phyloP scores from a whole-genome alignment of 2,888 invertebrate genomes.

The Nebria salina region DNA sequence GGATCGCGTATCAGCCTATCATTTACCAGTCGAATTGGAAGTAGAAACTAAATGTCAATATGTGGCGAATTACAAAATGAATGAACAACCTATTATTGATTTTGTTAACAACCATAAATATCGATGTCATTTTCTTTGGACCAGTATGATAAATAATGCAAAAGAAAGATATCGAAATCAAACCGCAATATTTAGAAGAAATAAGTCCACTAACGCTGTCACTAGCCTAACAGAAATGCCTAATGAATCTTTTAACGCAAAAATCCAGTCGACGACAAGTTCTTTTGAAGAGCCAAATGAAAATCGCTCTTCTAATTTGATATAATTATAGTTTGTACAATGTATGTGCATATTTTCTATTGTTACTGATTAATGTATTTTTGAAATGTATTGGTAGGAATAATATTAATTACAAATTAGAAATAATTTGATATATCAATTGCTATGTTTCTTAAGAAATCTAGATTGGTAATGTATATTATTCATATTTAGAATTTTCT shows the following conservation, averaged over 20 bases:
- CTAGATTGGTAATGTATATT: too few relatives aligned
- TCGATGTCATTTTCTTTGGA: slow-evolving; percentile 67
- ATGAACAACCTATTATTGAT: slow-evolving; percentile 58
- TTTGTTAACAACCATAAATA: slow-evolving; percentile 65
- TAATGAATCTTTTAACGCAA: background rate
- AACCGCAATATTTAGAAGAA: background rate
- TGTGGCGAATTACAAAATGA: slow-evolving; percentile 60
- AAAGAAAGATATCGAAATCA: slow-evolving; percentile 52
- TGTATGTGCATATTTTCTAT: too few relatives aligned
- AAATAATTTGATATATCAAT: too few relatives aligned
- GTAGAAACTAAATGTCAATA: slow-evolving; percentile 61
- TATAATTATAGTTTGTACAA: too few relatives aligned
- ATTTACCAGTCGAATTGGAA: slow-evolving; percentile 62
- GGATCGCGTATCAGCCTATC: slow-evolving; percentile 6
- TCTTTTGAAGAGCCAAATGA: too few relatives aligned
- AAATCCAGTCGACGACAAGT: too few relatives aligned
- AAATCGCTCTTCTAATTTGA: too few relatives aligned
- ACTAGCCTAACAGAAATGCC: background rate
- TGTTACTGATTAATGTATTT: too few relatives aligned
- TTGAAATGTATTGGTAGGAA: too few relatives aligned
- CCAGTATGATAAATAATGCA: slow-evolving; percentile 60
- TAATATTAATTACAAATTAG: too few relatives aligned
- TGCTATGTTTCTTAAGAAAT: too few relatives aligned
- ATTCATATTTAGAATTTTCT: too few relatives aligned
- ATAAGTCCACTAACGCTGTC: background rate